Conservation (phyloP, 2,797 vertebrate species). For the Ptychadena robeensis region DNA sequence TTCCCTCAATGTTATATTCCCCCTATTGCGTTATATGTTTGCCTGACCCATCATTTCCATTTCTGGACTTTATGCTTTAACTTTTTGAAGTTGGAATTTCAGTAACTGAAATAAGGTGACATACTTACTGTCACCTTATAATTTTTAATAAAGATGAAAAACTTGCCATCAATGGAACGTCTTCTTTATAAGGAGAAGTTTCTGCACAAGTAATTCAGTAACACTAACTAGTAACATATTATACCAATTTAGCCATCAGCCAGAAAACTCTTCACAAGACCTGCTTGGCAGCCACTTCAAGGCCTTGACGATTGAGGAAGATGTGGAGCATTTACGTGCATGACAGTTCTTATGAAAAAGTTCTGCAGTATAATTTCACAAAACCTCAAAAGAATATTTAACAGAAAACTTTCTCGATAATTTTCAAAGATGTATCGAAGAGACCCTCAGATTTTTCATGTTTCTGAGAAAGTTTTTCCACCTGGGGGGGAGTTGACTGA, state of each 20-base stretch:
- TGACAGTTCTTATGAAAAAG: neutral
- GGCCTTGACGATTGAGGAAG: neutral
- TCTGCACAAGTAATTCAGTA: neutral
- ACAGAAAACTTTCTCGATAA: neutral
- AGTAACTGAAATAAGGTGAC: no score
- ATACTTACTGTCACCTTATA: neutral
- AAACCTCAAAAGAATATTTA: neutral
- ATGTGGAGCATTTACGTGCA: neutral
- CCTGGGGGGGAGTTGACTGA: no score
- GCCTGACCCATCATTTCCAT: neutral
- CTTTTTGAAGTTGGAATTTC: neutral
- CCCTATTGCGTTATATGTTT: no score
- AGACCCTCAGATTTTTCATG: no score
- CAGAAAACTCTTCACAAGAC: neutral
- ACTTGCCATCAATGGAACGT: no score
- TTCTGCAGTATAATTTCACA: neutral
- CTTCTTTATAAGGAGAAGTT: neutral
- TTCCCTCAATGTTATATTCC: no score
- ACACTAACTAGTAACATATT: no score
- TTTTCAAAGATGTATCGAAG: neutral
- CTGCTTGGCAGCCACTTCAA: neutral
- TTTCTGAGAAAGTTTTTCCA: neutral
- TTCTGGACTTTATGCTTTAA: neutral
- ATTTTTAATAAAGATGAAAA: neutral
- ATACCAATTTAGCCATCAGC: no score